phyloP scores from a whole-genome alignment of 2,888 invertebrate genomes.

The Cerceris rybyensis region DNA sequence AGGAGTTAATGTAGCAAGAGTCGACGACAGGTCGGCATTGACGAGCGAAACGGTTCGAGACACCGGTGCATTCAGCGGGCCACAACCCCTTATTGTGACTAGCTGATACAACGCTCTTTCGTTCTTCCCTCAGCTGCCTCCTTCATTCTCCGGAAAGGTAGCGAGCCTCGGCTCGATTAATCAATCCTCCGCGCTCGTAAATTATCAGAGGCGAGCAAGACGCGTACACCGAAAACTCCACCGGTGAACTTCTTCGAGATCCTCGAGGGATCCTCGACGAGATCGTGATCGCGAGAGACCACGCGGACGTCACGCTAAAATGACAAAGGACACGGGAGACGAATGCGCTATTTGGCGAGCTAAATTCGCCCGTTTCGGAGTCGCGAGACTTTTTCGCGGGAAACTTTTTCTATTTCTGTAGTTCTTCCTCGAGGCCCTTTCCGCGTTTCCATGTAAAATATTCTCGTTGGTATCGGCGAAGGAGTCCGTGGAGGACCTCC shows the following conservation, averaged over 20 bases:
- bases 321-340: neutral
- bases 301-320: no score
- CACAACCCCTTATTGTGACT: slow-evolving; percentile 71
- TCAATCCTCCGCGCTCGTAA: slow-evolving; percentile 12
- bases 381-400: slow-evolving; percentile 43
- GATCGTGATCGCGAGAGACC: neutral
- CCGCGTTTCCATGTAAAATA: slow-evolving; percentile 72
- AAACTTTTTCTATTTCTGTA: slow-evolving; percentile 67
- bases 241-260: neutral
- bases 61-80: slow-evolving; percentile 72
- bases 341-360: slow-evolving; percentile 19
- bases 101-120: slow-evolving; percentile 18
- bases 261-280: neutral
- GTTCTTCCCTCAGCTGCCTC: slow-evolving; percentile 32
- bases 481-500: slow-evolving; percentile 60
- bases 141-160: slow-evolving; percentile 36
- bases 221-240: neutral
- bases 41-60: slow-evolving; percentile 66
- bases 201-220: neutral
- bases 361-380: slow-evolving; percentile 4
- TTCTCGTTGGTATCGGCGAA: slow-evolving; percentile 45
- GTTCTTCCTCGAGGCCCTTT: slow-evolving; percentile 57
- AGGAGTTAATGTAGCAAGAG: slow-evolving; percentile 73
- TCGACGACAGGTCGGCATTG: slow-evolving; percentile 76
- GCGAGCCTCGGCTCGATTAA: slow-evolving; percentile 28